phyloP scores from a whole-genome alignment of 2,797 vertebrate species.

The Poecilia velifera region DNA sequence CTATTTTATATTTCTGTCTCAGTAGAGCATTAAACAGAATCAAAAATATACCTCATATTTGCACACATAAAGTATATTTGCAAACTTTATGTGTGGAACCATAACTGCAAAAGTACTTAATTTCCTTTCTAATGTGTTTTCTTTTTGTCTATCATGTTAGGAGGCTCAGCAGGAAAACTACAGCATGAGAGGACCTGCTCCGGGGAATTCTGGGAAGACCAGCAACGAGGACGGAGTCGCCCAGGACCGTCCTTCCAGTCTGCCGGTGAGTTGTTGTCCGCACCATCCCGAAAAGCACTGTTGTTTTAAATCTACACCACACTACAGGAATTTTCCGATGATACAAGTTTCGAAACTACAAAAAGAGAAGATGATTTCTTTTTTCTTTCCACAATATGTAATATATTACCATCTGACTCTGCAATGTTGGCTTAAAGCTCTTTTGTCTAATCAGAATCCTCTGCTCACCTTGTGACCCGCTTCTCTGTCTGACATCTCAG shows the following conservation, averaged over 20 bases:
- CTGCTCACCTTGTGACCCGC: neutral
- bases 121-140: slow-evolving; percentile 4
- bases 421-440: slow-evolving; percentile 20
- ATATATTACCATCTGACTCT: neutral
- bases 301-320: neutral
- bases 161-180: slow-evolving; percentile 92
- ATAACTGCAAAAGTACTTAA: neutral
- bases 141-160: slow-evolving; percentile 63
- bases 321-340: neutral
- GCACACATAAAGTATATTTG: no score
- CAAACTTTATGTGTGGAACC: neutral
- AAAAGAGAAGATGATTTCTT: neutral
- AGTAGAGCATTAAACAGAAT: neutral
- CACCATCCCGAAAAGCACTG: neutral
- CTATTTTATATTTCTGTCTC: neutral
- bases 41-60: neutral
- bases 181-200: slow-evolving; percentile 74
- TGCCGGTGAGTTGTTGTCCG: slow-evolving; percentile 88
- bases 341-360: neutral
- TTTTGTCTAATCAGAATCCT: slow-evolving; percentile 49
- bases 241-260: slow-evolving; percentile 87
- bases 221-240: slow-evolving; percentile 88
- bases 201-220: slow-evolving; percentile 88
- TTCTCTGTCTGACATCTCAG: slow-evolving; percentile 36
- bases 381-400: neutral